Percentiles rank a stretch among this genome's conserved stretches.
phyloP scores from a whole-genome alignment of 2,888 invertebrate species.

The Drosophila mettleri region DNA sequence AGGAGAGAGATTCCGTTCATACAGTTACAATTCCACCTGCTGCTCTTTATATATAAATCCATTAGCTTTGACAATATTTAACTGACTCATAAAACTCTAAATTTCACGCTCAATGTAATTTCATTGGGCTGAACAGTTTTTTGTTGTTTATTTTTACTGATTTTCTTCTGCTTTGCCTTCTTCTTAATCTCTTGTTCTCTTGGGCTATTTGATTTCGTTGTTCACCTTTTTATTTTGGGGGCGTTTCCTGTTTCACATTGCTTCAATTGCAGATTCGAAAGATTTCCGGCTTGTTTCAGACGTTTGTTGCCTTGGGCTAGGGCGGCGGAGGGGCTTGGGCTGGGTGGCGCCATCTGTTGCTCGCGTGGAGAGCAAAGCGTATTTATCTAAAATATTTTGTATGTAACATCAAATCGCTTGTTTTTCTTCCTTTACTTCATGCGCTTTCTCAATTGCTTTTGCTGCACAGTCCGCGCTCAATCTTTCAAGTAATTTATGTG shows the following conservation, averaged over 20 bases:
- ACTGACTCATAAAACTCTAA: conserved; percentile 14
- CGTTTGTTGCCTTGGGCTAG: too few species aligned
- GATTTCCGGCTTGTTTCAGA: conserved; percentile 31
- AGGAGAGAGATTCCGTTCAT: too few species aligned
- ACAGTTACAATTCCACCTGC: too few species aligned
- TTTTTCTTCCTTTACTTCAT: conserved; percentile 1
- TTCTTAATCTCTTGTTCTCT: background rate
- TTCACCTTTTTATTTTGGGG: conserved; percentile 45
- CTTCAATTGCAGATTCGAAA: conserved; percentile 21
- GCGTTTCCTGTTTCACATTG: conserved; percentile 41
- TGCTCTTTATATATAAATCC: background rate
- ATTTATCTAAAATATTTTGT: conserved; percentile 11
- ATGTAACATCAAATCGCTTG: background rate
- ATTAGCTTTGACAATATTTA: background rate
- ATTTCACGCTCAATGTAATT: conserved; percentile 52
- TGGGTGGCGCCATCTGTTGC: conserved; percentile 59
- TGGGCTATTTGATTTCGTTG: conserved; percentile 16
- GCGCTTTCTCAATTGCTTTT: conserved; percentile 19
- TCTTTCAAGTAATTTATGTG: conserved; percentile 50
- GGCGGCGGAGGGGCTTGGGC: too few species aligned
- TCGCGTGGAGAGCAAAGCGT: conserved; percentile 9
- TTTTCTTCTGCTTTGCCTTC: background rate
- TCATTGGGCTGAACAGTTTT: conserved; percentile 9
- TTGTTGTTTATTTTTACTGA: background rate
- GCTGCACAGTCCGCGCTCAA: conserved; percentile 31